Evolutionary conservation across 2,113 vertebrate genomes (phyloP).

Genomic region (Calidris pygmaea): DNA sequence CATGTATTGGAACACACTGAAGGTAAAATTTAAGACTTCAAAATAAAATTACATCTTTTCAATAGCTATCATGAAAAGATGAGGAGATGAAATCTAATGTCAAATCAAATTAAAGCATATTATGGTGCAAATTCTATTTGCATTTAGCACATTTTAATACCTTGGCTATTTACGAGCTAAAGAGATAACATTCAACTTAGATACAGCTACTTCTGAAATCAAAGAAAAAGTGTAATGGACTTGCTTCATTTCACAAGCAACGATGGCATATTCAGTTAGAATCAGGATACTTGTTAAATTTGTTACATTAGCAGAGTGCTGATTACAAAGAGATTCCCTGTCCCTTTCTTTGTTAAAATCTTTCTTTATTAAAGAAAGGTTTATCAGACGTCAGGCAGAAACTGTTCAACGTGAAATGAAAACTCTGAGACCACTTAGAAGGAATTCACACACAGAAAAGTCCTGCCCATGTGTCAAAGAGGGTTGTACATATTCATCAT

Average conservation of each 20-base stretch:
- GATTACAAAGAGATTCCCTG: not conserved
- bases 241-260: not conserved
- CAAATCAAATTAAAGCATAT: conserved; percentile 60
- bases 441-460: not conserved
- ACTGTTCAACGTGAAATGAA: not conserved
- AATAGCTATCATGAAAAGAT: conserved; percentile 58
- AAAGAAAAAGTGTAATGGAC: not conserved
- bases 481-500: not conserved
- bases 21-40: conserved; percentile 76
- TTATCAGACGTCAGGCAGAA: not conserved
- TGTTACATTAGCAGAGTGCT: not conserved
- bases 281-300: not conserved
- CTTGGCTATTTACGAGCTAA: not conserved
- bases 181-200: not conserved
- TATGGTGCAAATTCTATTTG: conserved; percentile 21
- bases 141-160: conserved; percentile 29
- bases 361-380: not conserved
- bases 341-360: not conserved
- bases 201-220: not conserved
- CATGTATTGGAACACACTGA: conserved; percentile 20
- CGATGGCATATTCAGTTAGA: fast-evolving
- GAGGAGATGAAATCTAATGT: conserved; percentile 54
- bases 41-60: conserved; percentile 69
- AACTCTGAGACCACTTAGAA: not conserved
- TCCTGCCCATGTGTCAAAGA: not conserved